A percentile compares a stretch with the other conserved stretches of the same genome.
Evolutionary conservation across 2,888 invertebrate species (phyloP).

Genomic region (Hyposoter dolosus): DNA sequence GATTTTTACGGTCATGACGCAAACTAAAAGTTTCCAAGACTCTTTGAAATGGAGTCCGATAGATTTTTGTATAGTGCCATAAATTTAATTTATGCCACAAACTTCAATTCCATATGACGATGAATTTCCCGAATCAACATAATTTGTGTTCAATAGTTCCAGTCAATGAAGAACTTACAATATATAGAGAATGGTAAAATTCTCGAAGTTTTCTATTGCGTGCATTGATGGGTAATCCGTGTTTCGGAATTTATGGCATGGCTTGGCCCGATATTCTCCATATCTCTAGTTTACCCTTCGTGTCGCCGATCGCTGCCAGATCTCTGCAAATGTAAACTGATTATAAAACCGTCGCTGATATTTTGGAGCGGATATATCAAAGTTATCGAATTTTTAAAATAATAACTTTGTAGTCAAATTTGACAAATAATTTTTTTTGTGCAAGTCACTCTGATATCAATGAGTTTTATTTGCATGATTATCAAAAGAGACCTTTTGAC

Average conservation of each 20-base stretch:
- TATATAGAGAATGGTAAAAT: neutral
- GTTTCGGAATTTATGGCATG: constrained; percentile 30
- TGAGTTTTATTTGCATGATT: neutral
- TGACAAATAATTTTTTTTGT: neutral
- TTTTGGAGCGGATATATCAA: neutral
- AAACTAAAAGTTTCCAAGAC: neutral
- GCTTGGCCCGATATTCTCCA: constrained; percentile 79
- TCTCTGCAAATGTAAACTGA: constrained; percentile 74
- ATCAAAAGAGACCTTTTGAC: constrained; percentile 76
- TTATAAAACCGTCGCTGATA: constrained; percentile 4
- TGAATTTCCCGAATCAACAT: neutral
- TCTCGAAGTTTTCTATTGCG: neutral
- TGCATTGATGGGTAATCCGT: neutral
- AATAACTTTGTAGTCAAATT: neutral
- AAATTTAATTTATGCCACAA: neutral
- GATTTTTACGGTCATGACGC: neutral
- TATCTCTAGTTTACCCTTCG: constrained; percentile 79
- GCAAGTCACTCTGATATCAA: neutral
- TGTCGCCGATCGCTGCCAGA: constrained; percentile 79
- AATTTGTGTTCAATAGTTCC: neutral
- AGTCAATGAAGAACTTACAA: neutral
- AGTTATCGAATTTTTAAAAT: neutral
- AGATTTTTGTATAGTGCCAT: neutral
- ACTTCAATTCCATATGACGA: neutral
- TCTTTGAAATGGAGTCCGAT: neutral